Percentiles rank a stretch among this genome's conserved stretches.
These are phyloP conservation scores for Lycophotia porphyrea DNA, from an alignment of 2,888 invertebrate species.

Conservation along the genomic window DNA sequence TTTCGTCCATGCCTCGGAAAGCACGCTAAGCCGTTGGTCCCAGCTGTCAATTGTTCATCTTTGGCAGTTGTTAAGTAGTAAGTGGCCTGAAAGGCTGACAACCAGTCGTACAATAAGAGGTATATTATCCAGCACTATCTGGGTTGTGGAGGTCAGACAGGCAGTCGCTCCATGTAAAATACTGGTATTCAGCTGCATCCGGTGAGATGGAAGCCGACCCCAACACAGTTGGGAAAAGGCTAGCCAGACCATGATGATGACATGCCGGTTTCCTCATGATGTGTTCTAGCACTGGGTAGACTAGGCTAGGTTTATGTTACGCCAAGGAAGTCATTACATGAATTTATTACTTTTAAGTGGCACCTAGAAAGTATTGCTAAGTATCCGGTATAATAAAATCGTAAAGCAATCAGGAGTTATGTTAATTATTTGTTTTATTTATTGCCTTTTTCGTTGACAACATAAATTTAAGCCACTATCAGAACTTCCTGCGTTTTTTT, in stretches of 20 bases:
- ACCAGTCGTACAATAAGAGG: too few relatives aligned
- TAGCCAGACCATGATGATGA: neutral
- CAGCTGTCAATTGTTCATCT: too few relatives aligned
- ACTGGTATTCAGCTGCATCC: too few relatives aligned
- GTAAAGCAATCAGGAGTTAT: conserved; percentile 41
- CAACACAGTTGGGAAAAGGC: too few relatives aligned
- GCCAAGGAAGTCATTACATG: conserved; percentile 29
- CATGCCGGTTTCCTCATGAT: neutral
- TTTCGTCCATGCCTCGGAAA: too few relatives aligned
- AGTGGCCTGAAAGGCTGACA: too few relatives aligned
- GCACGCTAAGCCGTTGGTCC: too few relatives aligned
- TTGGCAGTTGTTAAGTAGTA: too few relatives aligned
- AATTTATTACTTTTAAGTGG: conserved; percentile 31
- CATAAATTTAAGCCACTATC: neutral
- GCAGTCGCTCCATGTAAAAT: too few relatives aligned
- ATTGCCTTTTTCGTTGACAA: conserved; percentile 14
- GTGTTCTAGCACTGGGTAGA: neutral
- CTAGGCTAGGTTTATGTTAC: neutral
- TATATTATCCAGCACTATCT: too few relatives aligned
- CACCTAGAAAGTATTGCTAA: conserved; percentile 32
- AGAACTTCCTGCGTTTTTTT: conserved; percentile 33
- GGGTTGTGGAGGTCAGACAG: too few relatives aligned
- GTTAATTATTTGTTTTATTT: conserved; percentile 50
- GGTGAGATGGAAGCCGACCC: too few relatives aligned
- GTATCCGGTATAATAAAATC: conserved; percentile 46